Percentiles rank a stretch among this genome's conserved stretches.
phyloP scores from a whole-genome alignment of 2,797 vertebrate species.

The Lagodon rhomboides region DNA sequence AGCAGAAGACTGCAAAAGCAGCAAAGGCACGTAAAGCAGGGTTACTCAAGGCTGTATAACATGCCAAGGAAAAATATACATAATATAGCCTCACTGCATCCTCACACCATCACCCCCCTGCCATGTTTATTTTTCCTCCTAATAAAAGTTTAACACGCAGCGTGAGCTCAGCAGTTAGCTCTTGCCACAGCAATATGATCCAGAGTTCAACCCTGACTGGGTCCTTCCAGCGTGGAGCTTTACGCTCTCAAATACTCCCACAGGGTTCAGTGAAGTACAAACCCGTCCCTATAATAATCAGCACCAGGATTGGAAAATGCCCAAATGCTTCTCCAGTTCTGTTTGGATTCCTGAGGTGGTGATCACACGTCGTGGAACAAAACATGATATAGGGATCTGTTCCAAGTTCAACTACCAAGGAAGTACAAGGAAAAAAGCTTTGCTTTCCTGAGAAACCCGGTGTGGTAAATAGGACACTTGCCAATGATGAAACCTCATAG shows the following conservation, averaged over 20 bases:
- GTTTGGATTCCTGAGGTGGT: slow-evolving; percentile 10
- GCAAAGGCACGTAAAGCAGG: neutral
- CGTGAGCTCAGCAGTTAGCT: slow-evolving; percentile 42
- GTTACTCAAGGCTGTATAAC: slow-evolving; percentile 11
- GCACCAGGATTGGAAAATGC: neutral
- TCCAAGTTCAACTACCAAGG: neutral
- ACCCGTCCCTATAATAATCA: neutral
- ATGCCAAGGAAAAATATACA: neutral
- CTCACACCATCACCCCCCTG: neutral
- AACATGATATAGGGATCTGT: neutral
- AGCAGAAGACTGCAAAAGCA: neutral
- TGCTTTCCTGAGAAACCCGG: neutral
- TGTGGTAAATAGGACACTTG: neutral
- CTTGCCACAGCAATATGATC: slow-evolving; percentile 5
- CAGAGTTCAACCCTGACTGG: slow-evolving; percentile 19
- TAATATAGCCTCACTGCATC: neutral
- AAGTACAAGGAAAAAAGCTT: neutral
- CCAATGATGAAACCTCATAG: neutral
- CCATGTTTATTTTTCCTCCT: slow-evolving; percentile 17
- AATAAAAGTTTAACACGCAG: slow-evolving; percentile 40
- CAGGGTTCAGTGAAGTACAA: neutral
- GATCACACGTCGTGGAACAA: slow-evolving; percentile 8
- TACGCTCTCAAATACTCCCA: neutral
- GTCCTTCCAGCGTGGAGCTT: neutral
- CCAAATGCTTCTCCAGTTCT: neutral